A percentile compares a stretch with the other conserved stretches of the same genome.
phyloP scores from a whole-genome alignment of 2,888 invertebrate species.

The Zhuqinia jingwanae region DNA sequence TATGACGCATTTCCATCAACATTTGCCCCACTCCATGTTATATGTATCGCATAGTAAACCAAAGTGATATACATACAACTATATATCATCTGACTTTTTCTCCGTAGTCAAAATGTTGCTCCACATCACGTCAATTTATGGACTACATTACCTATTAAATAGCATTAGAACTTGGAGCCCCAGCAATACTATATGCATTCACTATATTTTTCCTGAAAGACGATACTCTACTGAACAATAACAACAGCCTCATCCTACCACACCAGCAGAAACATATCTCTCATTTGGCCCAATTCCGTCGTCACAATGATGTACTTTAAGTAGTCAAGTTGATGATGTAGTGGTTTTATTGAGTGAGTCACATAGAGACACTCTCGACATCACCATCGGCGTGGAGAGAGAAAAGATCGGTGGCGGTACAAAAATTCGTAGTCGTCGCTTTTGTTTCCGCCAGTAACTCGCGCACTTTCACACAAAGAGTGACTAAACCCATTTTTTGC shows the following conservation, averaged over 20 bases:
- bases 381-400: neutral
- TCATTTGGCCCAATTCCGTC: conserved; percentile 51
- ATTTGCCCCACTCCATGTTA: neutral
- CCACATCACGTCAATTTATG: conserved; percentile 22
- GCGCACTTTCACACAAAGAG: neutral
- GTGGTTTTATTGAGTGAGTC: too few relatives aligned
- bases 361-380: neutral
- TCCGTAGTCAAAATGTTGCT: neutral
- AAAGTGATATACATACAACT: neutral
- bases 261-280: conserved; percentile 14
- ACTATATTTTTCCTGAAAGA: conserved; percentile 20
- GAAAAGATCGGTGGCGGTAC: conserved; percentile 33
- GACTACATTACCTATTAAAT: conserved; percentile 29
- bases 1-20: conserved; percentile 16
- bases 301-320: conserved; percentile 15
- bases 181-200: neutral
- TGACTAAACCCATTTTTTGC: conserved; percentile 15
- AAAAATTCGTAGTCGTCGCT: conserved; percentile 7
- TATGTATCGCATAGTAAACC: neutral
- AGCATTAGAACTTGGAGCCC: neutral
- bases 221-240: conserved; percentile 20
- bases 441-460: conserved; percentile 46
- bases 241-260: conserved; percentile 15
- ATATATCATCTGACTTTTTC: neutral
- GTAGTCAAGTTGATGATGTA: neutral